Base-by-base conservation (phyloP, 2,797 vertebrate species). In the Stomatorhinus walkeri region DNA sequence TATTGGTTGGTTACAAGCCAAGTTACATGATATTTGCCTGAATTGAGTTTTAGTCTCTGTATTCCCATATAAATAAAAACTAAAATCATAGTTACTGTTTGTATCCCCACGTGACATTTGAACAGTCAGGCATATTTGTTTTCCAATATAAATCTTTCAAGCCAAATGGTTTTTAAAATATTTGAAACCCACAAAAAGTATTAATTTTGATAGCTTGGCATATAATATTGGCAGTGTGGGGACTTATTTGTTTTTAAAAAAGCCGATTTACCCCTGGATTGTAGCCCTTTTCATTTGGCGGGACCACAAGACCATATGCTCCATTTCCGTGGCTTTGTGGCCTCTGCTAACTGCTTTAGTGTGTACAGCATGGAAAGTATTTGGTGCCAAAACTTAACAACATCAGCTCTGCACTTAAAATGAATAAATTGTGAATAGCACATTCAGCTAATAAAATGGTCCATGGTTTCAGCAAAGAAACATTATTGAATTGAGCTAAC, bases 161-260 rank as follows among this genome's bases (percentile, higher is more conserved):
- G 81, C 43, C 48, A 6, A 49, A 49, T 79, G 28, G 48, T 54
- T 36, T 85, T 48, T 85, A 85, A 49, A 85, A 49, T 76, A 51
- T 49, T 46, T 88, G 48, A 22, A 88, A 4, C 32, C 28, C 87
- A 54, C 68, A 51, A 54, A 81, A 81, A 40, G 87, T 81, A 88
- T 81, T 88, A 72, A 88, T 81, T 88, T 88, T 88, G 72, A 36
- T 51, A 48, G 49, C 87, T 88, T 88, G 68, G 87, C 87, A 81
- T 54, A 48, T 61, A 40, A 59, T 48, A 85, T 43, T 48, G 72
- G 36, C 52, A 88, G 48, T 83, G 32, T 76, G 28, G 51, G 36
- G 52, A 28, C 36, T 59, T 12, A 84, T 85, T 85, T 48, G 81
- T 83, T 85, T 81, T 9, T n/a, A 85, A 85, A 48, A 85, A 85